Percentiles rank a stretch among this genome's conserved stretches.
phyloP scores from a whole-genome alignment of 1,140 invertebrate species.

The Magallana gigas region DNA sequence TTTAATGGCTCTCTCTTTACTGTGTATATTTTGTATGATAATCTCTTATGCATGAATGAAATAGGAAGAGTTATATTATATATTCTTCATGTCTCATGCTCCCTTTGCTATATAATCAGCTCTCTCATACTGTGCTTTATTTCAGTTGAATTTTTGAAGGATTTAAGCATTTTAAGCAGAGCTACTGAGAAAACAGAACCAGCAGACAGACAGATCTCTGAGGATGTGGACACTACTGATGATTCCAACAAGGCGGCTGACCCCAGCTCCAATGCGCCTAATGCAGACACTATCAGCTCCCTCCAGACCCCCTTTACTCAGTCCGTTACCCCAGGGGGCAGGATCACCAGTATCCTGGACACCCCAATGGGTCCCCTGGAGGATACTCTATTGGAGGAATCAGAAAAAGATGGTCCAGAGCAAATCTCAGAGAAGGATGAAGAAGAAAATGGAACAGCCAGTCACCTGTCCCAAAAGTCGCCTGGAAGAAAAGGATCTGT shows the following conservation, averaged over 20 bases:
- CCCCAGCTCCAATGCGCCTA: not conserved
- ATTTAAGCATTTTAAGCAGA: constrained; percentile 52
- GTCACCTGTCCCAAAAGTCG: not conserved
- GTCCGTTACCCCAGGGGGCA: constrained; percentile 23
- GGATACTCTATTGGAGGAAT: constrained; percentile 3
- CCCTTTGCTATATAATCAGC: not conserved
- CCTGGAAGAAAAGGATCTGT: not conserved
- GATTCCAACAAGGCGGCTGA: constrained; percentile 1
- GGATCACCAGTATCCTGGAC: constrained; percentile 31
- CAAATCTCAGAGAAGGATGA: constrained; percentile 19
- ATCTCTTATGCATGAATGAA: too few species aligned
- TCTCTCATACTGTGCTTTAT: constrained; percentile 5
- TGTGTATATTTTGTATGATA: too few species aligned
- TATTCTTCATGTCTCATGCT: too few species aligned
- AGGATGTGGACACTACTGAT: not conserved
- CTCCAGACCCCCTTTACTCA: constrained; percentile 27
- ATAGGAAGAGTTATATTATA: too few species aligned
- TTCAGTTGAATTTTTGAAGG: constrained; percentile 35
- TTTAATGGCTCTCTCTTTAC: too few species aligned
- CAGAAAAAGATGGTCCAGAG: not conserved
- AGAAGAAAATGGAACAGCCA: constrained; percentile 28
- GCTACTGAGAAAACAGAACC: constrained; percentile 57
- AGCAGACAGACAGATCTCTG: not conserved
- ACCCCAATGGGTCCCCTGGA: constrained; percentile 2
- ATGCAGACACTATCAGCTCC: not conserved